Evolutionary conservation across 2,888 invertebrate genomes (phyloP), one percentile per base, ranked within the genome.

Genomic region (Podotricha telesiphe): DNA sequence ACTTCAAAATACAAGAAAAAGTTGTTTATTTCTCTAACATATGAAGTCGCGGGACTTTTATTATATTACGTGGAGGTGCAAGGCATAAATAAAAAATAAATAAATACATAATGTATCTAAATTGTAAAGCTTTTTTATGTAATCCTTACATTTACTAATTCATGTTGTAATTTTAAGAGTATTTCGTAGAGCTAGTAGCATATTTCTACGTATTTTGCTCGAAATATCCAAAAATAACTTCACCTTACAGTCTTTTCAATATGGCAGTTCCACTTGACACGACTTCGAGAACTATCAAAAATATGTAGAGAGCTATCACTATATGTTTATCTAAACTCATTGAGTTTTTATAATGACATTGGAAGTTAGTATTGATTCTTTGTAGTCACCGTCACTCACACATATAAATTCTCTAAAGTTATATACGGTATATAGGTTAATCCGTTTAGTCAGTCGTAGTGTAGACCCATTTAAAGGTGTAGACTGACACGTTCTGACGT

Each of bases 291-390:
- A 34, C 55, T 34, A 13, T 55, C 34, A 34, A 37, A 34, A 34
- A 6, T 55, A n/a, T 34, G 48, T 20, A 55, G 34, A n/a, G n/a
- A n/a, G n/a, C n/a, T n/a, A n/a, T n/a, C 6, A 55, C 17, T 37
- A 34, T 17, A 55, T 55, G 42, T 22, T 20, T 59, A 59, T 45
- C 45, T 22, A 59, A 45, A 13, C 19, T 8, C 15, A 45, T 15
- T 19, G 7, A 34, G 13, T 47, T 2, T 62, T 34, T 62, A 42
- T 50, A 55, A 55, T 62, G 47, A 13, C 56, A 66, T 56, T 69
- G 58, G 50, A 62, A 45, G 65, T 17, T 17, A 1, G 42, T 66
- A 67, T 71, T 69, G 64, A 67, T 69, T 63, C 50, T 59, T 45
- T 45, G n/a, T 45, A 45, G 20, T 20, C n/a, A 58, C 8, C 5